A percentile compares a stretch with the other conserved stretches of the same genome.
These are phyloP conservation scores for Camponotus pennsylvanicus DNA, from an alignment of 1,140 invertebrate genomes.

Conservation along the genomic window DNA sequence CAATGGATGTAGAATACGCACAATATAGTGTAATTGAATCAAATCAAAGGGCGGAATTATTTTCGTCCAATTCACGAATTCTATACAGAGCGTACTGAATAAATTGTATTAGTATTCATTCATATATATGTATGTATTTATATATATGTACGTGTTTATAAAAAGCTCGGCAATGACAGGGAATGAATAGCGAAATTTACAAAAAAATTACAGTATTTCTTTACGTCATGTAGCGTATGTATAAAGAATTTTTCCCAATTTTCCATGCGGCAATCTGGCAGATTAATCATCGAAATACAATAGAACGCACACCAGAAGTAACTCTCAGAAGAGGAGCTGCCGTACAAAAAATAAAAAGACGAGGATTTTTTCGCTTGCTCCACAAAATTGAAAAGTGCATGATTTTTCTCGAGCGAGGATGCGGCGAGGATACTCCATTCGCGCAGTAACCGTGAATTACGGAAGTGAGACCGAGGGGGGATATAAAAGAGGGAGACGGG, in stretches of 20 bases:
- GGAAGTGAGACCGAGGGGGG: conserved; percentile 25
- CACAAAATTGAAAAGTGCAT: conserved; percentile 33
- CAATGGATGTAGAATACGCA: not conserved
- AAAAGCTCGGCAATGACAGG: not conserved
- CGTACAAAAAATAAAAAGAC: not conserved
- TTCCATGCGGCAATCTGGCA: not conserved
- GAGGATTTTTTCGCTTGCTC: not conserved
- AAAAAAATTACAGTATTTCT: not conserved
- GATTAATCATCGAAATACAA: conserved; percentile 23
- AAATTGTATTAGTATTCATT: conserved; percentile 6
- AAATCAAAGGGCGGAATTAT: not conserved
- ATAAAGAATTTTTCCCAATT: not conserved
- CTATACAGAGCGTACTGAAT: not conserved
- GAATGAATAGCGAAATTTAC: conserved; percentile 30
- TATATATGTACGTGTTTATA: not conserved
- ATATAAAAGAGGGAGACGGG: conserved; percentile 17
- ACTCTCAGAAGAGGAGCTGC: not conserved
- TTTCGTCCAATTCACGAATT: not conserved
- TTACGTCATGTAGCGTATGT: not conserved
- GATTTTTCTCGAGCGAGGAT: conserved; percentile 4
- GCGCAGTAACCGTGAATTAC: conserved; percentile 56
- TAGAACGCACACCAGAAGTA: not conserved
- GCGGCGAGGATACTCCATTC: not conserved
- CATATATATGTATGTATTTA: too few relatives aligned
- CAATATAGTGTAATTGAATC: conserved; percentile 22